phyloP scores from a whole-genome alignment of 2,797 vertebrate species.

The Eupleurogrammus muticus region DNA sequence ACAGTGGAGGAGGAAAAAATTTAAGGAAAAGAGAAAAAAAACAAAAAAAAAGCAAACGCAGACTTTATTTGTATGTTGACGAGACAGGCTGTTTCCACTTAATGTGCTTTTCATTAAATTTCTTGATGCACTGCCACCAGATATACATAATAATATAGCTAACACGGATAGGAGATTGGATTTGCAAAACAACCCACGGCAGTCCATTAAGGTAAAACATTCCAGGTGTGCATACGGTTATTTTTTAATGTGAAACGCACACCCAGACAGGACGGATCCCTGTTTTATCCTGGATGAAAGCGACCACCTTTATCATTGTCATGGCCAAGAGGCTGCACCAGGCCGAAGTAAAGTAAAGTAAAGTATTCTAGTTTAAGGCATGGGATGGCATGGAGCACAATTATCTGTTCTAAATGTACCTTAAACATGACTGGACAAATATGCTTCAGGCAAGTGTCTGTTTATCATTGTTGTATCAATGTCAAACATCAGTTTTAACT shows the following conservation, averaged over 20 bases:
- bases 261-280: not conserved
- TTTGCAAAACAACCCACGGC: conserved; percentile 51
- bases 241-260: conserved; percentile 19
- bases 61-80: conserved; percentile 36
- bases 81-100: conserved; percentile 35
- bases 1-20: too few species aligned
- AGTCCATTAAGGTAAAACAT: conserved; percentile 30
- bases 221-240: not conserved
- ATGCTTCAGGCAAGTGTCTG: too few species aligned
- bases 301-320: not conserved
- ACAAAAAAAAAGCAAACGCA: conserved; percentile 16
- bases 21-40: conserved; percentile 34
- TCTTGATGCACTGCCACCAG: conserved; percentile 28
- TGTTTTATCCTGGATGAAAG: conserved; percentile 8
- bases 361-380: too few species aligned
- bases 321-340: not conserved
- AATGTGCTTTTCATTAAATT: conserved; percentile 40
- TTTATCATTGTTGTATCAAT: too few species aligned
- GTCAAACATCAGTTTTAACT: too few species aligned
- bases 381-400: too few species aligned
- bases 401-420: too few species aligned
- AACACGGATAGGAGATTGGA: conserved; percentile 57
- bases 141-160: conserved; percentile 26
- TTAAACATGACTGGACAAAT: too few species aligned
- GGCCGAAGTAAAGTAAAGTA: conserved; percentile 6